Evolutionary conservation across 1,140 invertebrate species (phyloP).

Genomic region (Drosophila sp.): DNA sequence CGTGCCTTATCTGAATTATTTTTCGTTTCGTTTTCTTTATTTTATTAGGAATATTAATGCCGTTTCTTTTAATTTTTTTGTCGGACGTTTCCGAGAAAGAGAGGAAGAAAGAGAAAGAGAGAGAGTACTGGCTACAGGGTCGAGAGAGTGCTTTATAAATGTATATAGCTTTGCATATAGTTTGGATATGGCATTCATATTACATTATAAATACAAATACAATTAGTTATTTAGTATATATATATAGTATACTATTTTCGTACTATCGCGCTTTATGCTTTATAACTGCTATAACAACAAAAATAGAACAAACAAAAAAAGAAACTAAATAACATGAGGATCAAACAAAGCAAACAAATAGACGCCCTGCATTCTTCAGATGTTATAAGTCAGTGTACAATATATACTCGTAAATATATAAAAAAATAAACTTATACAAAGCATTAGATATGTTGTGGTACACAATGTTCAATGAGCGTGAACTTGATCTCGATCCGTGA

Average conservation of each 20-base stretch:
- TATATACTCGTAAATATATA: conserved; percentile 25
- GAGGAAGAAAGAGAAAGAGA: not conserved
- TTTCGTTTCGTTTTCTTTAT: conserved; percentile 31
- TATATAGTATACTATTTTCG: conserved; percentile 42
- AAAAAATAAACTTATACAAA: conserved; percentile 48
- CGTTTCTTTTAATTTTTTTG: conserved; percentile 17
- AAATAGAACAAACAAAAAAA: conserved; percentile 15
- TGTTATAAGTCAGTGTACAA: conserved; percentile 17
- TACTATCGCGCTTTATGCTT: conserved; percentile 36
- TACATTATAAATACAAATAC: conserved; percentile 49
- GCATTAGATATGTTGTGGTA: conserved; percentile 20
- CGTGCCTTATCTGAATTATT: conserved; percentile 20
- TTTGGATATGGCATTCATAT: conserved; percentile 42
- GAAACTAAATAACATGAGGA: conserved; percentile 1
- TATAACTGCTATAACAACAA: conserved; percentile 19
- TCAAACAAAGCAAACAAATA: conserved; percentile 22
- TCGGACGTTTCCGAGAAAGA: conserved; percentile 17
- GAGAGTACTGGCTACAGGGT: not conserved
- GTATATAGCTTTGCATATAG: not conserved
- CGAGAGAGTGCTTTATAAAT: conserved; percentile 1
- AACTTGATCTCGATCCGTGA: not conserved
- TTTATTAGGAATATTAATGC: conserved; percentile 49
- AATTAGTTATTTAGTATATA: conserved; percentile 45
- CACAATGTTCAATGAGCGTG: conserved; percentile 3
- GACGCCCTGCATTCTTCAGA: conserved; percentile 29